Conservation (phyloP, 64 coral and sea anemone species). For the Montipora foliosa region DNA sequence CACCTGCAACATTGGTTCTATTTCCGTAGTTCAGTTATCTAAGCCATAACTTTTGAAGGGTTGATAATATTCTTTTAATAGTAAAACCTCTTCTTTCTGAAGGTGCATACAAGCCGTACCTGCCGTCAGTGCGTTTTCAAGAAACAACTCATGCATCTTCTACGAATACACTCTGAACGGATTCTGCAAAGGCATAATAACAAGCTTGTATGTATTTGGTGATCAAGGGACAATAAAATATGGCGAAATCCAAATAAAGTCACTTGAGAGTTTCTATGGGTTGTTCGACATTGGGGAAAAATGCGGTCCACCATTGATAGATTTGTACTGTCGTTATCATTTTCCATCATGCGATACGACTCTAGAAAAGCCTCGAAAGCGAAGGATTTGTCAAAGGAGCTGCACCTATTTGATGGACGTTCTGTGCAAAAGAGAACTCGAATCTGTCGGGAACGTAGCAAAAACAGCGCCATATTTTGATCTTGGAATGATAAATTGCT, state of each 20-base stretch:
- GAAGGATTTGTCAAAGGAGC: neutral
- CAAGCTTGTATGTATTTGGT: no score
- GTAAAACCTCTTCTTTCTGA: neutral
- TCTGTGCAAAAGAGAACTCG: neutral
- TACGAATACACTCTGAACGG: neutral
- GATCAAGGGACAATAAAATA: neutral
- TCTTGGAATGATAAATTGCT: neutral
- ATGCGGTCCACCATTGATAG: neutral
- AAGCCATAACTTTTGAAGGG: no score
- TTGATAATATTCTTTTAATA: no score
- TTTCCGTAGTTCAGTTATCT: no score
- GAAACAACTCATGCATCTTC: neutral
- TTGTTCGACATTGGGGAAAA: neutral
- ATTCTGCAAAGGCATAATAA: no score
- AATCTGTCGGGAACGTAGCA: neutral
- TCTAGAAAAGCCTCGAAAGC: neutral
- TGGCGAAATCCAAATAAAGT: neutral
- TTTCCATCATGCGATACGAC: conserved; percentile 2
- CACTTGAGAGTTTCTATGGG: neutral
- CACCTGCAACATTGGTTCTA: no score
- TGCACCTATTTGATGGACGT: neutral
- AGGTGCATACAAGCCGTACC: neutral
- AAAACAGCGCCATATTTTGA: neutral
- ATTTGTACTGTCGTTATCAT: conserved; percentile 16
- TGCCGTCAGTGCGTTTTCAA: neutral